phyloP scores from a whole-genome alignment of 2,797 vertebrate genomes.

The Lacerta bilineata region DNA sequence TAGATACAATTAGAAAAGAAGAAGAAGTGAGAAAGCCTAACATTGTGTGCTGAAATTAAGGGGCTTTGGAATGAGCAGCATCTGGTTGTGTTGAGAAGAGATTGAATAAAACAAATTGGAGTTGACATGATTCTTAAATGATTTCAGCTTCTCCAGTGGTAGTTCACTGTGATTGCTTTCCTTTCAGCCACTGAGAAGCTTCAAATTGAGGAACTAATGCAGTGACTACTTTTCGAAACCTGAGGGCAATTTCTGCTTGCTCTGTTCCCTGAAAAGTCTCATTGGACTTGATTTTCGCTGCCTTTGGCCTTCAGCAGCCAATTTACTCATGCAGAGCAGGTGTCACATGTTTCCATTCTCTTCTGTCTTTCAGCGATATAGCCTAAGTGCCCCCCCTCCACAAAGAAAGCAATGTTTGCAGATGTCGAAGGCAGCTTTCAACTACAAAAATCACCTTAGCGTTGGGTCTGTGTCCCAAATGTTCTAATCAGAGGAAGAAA shows the following conservation, averaged over 20 bases:
- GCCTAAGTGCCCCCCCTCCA: background rate
- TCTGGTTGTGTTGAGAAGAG: conserved; percentile 76
- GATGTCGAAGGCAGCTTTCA: conserved; percentile 18
- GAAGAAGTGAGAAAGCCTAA: conserved; percentile 26
- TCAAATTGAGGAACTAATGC: conserved; percentile 75
- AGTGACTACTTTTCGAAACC: conserved; percentile 74
- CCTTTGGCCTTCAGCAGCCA: conserved; percentile 57
- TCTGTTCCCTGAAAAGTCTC: conserved; percentile 62
- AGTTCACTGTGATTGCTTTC: conserved; percentile 78
- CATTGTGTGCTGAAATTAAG: conserved; percentile 58
- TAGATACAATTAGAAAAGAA: conserved; percentile 46
- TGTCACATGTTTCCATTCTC: conserved; percentile 39
- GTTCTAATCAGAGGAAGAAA: background rate
- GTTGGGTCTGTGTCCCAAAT: background rate
- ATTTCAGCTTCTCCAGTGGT: conserved; percentile 80
- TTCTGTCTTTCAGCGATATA: background rate
- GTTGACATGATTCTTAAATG: conserved; percentile 78
- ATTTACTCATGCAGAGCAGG: conserved; percentile 58
- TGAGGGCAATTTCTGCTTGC: conserved; percentile 66
- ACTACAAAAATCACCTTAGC: conserved; percentile 3
- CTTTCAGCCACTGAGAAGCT: conserved; percentile 79
- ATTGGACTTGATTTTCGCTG: conserved; percentile 43
- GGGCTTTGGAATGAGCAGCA: conserved; percentile 66
- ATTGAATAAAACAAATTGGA: conserved; percentile 72
- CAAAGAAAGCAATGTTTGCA: conserved; percentile 6